phyloP scores from a whole-genome alignment of 1,140 invertebrate species.

The Ditylenchus dipsaci region DNA sequence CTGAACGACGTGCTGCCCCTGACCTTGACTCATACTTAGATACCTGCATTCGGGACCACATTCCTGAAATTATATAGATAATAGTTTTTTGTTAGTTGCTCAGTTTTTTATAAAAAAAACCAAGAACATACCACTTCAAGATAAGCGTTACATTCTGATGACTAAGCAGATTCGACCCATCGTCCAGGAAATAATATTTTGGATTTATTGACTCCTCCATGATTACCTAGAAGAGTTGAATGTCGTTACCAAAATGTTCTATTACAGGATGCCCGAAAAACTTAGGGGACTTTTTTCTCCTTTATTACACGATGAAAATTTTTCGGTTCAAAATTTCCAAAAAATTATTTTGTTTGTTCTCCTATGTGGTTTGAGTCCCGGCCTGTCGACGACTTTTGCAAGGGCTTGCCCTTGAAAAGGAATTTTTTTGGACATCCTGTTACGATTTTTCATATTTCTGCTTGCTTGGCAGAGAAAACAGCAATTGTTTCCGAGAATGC shows the following conservation, averaged over 20 bases:
- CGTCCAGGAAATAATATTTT: conserved; percentile 99
- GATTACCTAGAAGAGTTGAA: conserved; percentile 11
- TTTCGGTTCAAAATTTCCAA: not conserved
- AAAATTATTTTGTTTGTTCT: too few relatives aligned
- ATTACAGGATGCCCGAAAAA: too few relatives aligned
- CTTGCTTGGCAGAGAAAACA: too few relatives aligned
- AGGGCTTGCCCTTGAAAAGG: too few relatives aligned
- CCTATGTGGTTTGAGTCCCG: too few relatives aligned
- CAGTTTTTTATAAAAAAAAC: conserved; percentile 72
- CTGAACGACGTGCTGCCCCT: conserved; percentile 37
- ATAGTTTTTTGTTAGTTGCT: conserved; percentile 74
- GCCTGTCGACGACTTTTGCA: too few relatives aligned
- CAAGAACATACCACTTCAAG: conserved; percentile 1
- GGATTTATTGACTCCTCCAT: conserved; percentile 61
- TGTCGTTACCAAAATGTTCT: too few relatives aligned
- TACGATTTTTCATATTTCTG: too few relatives aligned
- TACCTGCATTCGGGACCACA: conserved; percentile 93
- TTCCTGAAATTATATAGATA: conserved; percentile 81
- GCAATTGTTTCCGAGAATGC: too few relatives aligned
- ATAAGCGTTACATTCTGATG: conserved; percentile 50
- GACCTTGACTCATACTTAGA: conserved; percentile 35
- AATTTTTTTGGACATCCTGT: too few relatives aligned
- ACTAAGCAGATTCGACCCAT: conserved; percentile 78
- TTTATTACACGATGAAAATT: too few relatives aligned
- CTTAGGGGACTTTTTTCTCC: too few relatives aligned